phyloP scores from a whole-genome alignment of 2,888 invertebrate species.

The Linnaemya tessellans region DNA sequence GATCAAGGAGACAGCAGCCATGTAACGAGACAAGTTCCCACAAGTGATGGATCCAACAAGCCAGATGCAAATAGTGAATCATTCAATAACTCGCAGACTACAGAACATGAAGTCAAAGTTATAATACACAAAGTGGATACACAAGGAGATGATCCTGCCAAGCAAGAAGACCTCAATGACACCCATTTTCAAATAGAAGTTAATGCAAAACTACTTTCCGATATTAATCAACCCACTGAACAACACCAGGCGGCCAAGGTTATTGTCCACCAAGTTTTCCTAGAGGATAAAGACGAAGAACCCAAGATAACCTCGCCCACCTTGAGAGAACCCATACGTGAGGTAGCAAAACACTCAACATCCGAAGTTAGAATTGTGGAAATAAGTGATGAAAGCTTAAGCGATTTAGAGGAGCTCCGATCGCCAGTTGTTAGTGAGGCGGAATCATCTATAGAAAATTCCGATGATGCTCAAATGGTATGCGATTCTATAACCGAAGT shows the following conservation, averaged over 20 bases:
- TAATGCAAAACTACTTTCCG: not conserved
- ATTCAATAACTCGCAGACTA: not conserved
- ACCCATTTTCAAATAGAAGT: not conserved
- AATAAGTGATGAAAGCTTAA: slow-evolving; percentile 81
- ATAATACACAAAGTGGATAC: not conserved
- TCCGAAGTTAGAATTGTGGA: slow-evolving; percentile 81
- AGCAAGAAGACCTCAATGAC: slow-evolving; percentile 3
- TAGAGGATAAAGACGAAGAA: slow-evolving; percentile 51
- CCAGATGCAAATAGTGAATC: not conserved
- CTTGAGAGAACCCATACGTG: slow-evolving; percentile 62
- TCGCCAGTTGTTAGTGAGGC: slow-evolving; percentile 86
- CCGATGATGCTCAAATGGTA: slow-evolving; percentile 75
- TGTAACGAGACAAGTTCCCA: not conserved
- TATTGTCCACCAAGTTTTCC: slow-evolving; percentile 76
- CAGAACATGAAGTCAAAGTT: slow-evolving; percentile 11
- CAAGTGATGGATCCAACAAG: not conserved
- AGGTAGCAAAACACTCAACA: not conserved
- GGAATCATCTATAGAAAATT: slow-evolving; percentile 84
- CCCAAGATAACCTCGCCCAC: slow-evolving; percentile 64
- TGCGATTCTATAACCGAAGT: slow-evolving; percentile 78
- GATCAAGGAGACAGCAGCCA: not conserved
- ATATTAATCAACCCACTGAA: not conserved
- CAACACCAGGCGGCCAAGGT: slow-evolving; percentile 76
- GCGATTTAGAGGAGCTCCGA: slow-evolving; percentile 82
- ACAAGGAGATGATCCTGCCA: not conserved